Percentiles rank a stretch among this genome's conserved stretches.
Evolutionary conservation across 2,888 invertebrate species (phyloP).

Genomic region (Drosophila affinis): DNA sequence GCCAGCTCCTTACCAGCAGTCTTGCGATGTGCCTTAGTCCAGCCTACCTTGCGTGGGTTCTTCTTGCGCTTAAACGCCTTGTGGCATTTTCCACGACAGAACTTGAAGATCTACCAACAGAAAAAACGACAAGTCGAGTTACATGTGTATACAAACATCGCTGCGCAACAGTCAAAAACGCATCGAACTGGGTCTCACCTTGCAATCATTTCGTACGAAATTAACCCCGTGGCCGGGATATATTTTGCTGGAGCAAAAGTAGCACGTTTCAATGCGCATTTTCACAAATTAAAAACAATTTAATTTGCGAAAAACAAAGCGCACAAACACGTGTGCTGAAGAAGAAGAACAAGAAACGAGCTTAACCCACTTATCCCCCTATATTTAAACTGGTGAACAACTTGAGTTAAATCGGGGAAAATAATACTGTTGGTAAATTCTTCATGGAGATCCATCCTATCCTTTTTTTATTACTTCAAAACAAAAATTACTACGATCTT

Average conservation of each 20-base stretch:
- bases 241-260: slow-evolving; percentile 98
- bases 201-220: slow-evolving; percentile 99
- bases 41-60: slow-evolving; percentile 98
- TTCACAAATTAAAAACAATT: slow-evolving; percentile 81
- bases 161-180: not conserved
- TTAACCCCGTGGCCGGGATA: slow-evolving; percentile 99
- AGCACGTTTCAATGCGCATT: slow-evolving; percentile 99
- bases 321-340: slow-evolving; percentile 61
- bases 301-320: slow-evolving; percentile 60
- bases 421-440: no score
- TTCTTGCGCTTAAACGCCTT: slow-evolving; percentile 99
- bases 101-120: slow-evolving; percentile 91
- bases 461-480: no score
- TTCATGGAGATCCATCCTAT: no score
- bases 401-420: no score
- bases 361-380: no score
- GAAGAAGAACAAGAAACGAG: slow-evolving; percentile 23
- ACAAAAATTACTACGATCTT: no score
- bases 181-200: slow-evolving; percentile 86
- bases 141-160: slow-evolving; percentile 21
- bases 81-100: slow-evolving; percentile 91
- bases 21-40: slow-evolving; percentile 99
- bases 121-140: not conserved
- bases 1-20: slow-evolving; percentile 97
- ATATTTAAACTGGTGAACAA: no score